Conservation (phyloP, 1,140 invertebrate genomes). For the Anastrepha obliqua region DNA sequence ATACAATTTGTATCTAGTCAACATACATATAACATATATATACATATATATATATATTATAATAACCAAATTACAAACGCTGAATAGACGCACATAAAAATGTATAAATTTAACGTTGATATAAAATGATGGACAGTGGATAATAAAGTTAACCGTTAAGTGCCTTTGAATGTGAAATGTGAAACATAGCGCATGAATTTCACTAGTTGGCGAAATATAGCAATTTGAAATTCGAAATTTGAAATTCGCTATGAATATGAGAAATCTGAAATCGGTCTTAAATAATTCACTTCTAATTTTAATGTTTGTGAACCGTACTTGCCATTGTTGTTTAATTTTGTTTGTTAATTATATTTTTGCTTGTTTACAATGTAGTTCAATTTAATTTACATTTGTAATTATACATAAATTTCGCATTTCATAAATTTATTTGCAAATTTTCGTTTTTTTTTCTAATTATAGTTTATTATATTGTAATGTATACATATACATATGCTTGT, state of each 20-base stretch:
- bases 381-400: conserved; percentile 28
- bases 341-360: conserved; percentile 17
- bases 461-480: background rate
- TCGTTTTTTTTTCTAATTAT: background rate
- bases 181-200: background rate
- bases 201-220: background rate
- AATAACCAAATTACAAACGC: conserved; percentile 37
- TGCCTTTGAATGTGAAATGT: background rate
- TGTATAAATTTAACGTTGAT: background rate
- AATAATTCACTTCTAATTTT: background rate
- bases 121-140: background rate
- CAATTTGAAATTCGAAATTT: background rate
- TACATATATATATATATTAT: background rate
- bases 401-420: background rate
- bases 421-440: background rate
- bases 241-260: too few species aligned
- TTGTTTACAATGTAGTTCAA: conserved; percentile 7
- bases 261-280: background rate
- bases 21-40: background rate
- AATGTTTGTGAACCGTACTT: conserved; percentile 39
- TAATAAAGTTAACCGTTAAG: background rate
- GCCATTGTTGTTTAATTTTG: conserved; percentile 49
- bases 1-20: conserved; percentile 45
- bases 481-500: background rate
- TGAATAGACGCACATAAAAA: background rate